phyloP scores from a whole-genome alignment of 2,113 vertebrate species.

The Seriola dumerili region DNA sequence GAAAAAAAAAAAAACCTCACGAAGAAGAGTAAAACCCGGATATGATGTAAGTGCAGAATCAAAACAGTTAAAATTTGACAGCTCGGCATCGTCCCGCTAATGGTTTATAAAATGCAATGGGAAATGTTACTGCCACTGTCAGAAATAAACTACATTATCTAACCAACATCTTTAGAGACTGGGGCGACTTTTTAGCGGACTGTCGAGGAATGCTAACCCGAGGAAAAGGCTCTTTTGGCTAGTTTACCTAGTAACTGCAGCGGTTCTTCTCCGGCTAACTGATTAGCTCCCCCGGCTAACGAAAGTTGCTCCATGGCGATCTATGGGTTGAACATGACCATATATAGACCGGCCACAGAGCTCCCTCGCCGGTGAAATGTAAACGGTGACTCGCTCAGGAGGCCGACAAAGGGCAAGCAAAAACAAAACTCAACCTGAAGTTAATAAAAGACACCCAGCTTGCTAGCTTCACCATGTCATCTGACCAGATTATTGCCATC shows the following conservation, averaged over 20 bases:
- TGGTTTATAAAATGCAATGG: not conserved
- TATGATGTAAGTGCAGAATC: constrained; percentile 46
- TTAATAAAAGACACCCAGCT: not conserved
- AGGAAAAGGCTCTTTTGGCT: constrained; percentile 35
- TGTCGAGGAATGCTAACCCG: constrained; percentile 38
- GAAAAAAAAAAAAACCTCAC: not conserved
- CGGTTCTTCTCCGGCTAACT: constrained; percentile 1
- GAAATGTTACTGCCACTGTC: not conserved
- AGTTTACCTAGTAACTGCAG: constrained; percentile 21
- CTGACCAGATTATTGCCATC: constrained; percentile 90
- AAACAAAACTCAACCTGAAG: constrained; percentile 8
- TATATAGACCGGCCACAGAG: constrained; percentile 80
- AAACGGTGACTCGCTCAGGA: constrained; percentile 62
- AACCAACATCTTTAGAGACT: not conserved
- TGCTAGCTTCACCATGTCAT: constrained; percentile 82
- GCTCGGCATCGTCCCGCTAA: not conserved
- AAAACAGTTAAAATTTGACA: constrained; percentile 68
- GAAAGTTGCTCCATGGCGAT: constrained; percentile 48
- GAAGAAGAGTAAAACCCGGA: constrained; percentile 44
- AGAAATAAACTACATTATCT: not conserved
- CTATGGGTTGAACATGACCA: constrained; percentile 80
- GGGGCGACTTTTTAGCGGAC: not conserved
- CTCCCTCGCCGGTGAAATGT: constrained; percentile 71
- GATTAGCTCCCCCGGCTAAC: constrained; percentile 38
- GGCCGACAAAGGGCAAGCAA: constrained; percentile 31